Evolutionary conservation across 2,888 invertebrate genomes (phyloP).

Genomic region (Perizoma affinitatum): DNA sequence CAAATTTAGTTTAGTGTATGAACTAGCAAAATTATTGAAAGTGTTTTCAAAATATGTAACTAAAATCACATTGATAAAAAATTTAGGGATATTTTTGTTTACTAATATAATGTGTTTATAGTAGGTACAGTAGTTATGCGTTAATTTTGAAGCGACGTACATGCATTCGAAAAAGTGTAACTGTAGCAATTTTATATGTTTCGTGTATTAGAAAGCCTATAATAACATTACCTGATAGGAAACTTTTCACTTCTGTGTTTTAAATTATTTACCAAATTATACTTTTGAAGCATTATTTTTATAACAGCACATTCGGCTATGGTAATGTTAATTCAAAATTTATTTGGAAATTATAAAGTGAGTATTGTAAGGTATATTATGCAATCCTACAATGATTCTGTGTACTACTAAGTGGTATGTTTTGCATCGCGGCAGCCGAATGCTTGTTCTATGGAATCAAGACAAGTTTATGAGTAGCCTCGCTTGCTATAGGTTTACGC

Average conservation of each 20-base stretch:
- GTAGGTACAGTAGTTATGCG: conserved; percentile 26
- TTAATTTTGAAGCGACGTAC: conserved; percentile 45
- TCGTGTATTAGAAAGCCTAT: conserved; percentile 22
- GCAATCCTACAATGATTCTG: conserved; percentile 36
- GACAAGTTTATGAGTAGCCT: conserved; percentile 46
- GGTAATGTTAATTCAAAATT: conserved; percentile 14
- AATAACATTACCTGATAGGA: conserved; percentile 14
- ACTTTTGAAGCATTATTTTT: conserved; percentile 25
- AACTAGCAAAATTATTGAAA: too few relatives aligned
- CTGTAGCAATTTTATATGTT: conserved; percentile 15
- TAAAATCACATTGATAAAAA: neutral
- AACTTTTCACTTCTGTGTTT: conserved; percentile 11
- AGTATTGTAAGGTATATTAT: conserved; percentile 25
- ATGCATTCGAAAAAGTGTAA: conserved; percentile 44
- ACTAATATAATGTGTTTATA: conserved; percentile 9
- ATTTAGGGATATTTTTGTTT: neutral
- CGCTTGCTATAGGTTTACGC: conserved; percentile 48
- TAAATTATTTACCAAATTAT: conserved; percentile 9
- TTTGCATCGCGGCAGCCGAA: conserved; percentile 46
- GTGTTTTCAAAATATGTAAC: neutral
- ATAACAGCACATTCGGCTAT: conserved; percentile 12
- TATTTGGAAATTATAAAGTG: conserved; percentile 10
- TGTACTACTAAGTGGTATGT: conserved; percentile 36
- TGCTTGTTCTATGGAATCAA: conserved; percentile 40
- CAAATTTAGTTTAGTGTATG: too few relatives aligned